phyloP scores from a whole-genome alignment of 1,140 invertebrate genomes.

The Mylabris phalerata region DNA sequence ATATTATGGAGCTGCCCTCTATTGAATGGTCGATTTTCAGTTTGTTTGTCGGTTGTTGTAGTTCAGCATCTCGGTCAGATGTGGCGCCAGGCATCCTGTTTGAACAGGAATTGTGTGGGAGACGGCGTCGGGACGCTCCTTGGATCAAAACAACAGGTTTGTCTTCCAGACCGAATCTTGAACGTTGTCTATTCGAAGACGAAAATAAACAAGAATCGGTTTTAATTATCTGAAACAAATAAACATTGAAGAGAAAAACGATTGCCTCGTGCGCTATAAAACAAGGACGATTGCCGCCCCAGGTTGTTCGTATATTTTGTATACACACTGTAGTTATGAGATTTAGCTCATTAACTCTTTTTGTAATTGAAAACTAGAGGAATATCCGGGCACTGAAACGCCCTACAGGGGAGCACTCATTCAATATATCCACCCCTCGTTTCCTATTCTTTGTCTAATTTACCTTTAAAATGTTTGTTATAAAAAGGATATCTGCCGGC shows the following conservation, averaged over 20 bases:
- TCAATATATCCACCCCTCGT: neutral
- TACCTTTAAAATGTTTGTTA: constrained; percentile 4
- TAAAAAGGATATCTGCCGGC: constrained; percentile 7
- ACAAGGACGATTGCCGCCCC: no score
- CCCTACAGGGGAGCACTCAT: no score
- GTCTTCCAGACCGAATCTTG: no score
- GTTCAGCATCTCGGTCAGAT: constrained; percentile 17
- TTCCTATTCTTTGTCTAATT: constrained; percentile 1
- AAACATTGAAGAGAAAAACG: no score
- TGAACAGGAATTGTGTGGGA: no score
- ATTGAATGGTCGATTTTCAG: constrained; percentile 3
- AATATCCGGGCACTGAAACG: constrained; percentile 4
- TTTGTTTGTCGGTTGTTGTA: constrained; percentile 5
- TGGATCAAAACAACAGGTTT: no score
- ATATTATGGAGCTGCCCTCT: constrained; percentile 15
- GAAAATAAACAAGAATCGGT: no score
- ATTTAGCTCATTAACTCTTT: constrained; percentile 21
- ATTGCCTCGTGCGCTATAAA: no score
- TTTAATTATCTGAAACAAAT: no score
- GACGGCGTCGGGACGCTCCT: no score
- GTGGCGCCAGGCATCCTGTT: constrained; percentile 12
- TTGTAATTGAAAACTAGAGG: constrained; percentile 22
- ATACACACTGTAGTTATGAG: neutral
- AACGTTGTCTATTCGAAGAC: no score
- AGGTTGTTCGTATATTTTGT: no score